Evolutionary conservation across 2,888 invertebrate species (phyloP), one percentile per base, ranked within the genome.

Genomic region (Sphaeridia pumilis): DNA sequence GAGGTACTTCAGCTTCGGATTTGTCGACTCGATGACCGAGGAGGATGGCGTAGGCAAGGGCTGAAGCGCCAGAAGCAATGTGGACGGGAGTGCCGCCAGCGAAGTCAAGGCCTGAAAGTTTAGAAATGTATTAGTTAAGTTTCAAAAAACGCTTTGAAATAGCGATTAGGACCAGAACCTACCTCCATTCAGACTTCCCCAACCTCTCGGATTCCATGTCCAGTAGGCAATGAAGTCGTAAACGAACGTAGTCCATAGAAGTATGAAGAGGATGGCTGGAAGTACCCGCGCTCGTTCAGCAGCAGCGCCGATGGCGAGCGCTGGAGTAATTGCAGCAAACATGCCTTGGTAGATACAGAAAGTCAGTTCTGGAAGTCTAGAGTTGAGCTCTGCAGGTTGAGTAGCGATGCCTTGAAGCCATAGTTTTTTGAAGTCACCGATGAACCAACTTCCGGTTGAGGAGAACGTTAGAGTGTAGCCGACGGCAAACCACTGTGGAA

Each of bases 281-380:
- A 59, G 27, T 50, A 61, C 58, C 35, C 61, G 27, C 14, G 54
- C 59, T 34, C 61, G 46, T 45, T 59, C 61, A 5, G 61, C 61
- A 10, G 58, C 58, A 20, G 61, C 56, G 1, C 61, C 61, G 14
- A 61, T 59, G 1, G 57, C 61, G 1, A 61, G 42, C 1, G 58
- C 58, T 20, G 61, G 61, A n/a, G 61, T 61, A 22, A 61, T 59
- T 4, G 55, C 61, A 14, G 59, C 60, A 52, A 62, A 58, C 62
- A 58, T 60, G 22, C 46, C 49, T 51, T 58, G 56, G 38, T 54
- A 62, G 14, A 60, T 34, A 49, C 59, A 62, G 25, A 62, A 62
- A 2, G 55, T 57, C 4, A 62, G 26, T 10, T 56, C 62, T 10
- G 62, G 60, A 12, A 62, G 54, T 46, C 55, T 59, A 1, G 47